Evolutionary conservation across 1,140 invertebrate species (phyloP), one percentile per base, ranked within the genome.

Genomic region (Heliothis virescens): DNA sequence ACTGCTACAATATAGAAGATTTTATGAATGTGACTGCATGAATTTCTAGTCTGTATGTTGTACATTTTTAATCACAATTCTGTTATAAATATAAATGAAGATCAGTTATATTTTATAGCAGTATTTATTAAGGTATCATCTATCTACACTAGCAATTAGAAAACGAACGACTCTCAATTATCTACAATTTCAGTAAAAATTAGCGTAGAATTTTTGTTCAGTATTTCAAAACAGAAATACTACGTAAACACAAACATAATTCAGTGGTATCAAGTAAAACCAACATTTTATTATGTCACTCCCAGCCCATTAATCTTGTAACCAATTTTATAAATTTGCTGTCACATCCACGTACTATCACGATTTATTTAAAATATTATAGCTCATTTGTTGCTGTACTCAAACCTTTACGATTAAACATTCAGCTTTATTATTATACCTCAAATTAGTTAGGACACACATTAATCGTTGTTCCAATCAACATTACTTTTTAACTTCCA

Each of bases 311-410:
- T 86, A 86, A 86, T 86, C 76, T 69, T 60, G 62, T 60, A 48
- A 55, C 80, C 79, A 83, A 87, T 87, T 85, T 72, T 57, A 72
- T 72, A 87, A 85, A 85, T 80, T 79, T 62, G 50, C 72, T 79
- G 79, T 84, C 79, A 78, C 79, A 82, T 84, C 65, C 83, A 84
- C 62, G 80, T 84, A 84, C 85, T 84, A 85, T 81, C 81, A 83
- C 79, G 79, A 82, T 80, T 82, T 85, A 77, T 83, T 85, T 83
- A 63, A 82, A 62, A 79, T 79, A 85, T 78, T 85, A 77, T 79
- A 50, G 48, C 82, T 82, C 76, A 81, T 85, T 85, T 83, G 53
- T 84, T 80, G 12, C 48, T 62, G 52, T 73, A 76, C 60, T 53
- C 48, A 29, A 55, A 65, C 15, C 59, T 65, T 41, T 53, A 63